Evolutionary conservation across 2,888 invertebrate genomes (phyloP).

Genomic region (Pseudanteris insignis): DNA sequence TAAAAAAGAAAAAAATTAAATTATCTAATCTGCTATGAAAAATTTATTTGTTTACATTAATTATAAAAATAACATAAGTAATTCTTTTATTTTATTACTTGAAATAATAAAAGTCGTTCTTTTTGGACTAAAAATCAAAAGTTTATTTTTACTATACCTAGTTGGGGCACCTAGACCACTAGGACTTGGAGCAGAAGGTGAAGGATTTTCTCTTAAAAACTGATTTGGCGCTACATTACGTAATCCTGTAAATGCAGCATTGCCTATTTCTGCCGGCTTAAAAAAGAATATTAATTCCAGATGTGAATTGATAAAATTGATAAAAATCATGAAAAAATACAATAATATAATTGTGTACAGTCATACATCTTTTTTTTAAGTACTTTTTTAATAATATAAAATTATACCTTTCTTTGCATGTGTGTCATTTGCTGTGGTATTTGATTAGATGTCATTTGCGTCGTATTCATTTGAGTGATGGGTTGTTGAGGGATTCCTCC

Average conservation of each 20-base stretch:
- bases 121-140: too few species aligned
- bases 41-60: too few species aligned
- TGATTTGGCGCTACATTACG: constrained; percentile 78
- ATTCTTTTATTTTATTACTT: too few species aligned
- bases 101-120: not conserved
- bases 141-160: too few species aligned
- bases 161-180: constrained; percentile 72
- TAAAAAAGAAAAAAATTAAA: too few species aligned
- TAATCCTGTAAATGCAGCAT: constrained; percentile 66
- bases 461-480: constrained; percentile 64
- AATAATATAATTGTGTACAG: not conserved
- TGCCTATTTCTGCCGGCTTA: constrained; percentile 67
- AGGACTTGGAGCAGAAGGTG: constrained; percentile 78
- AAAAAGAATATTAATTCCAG: constrained; percentile 7
- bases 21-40: too few species aligned
- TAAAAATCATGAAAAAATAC: too few species aligned
- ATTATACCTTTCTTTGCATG: constrained; percentile 61
- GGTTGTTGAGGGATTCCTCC: constrained; percentile 57
- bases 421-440: constrained; percentile 68
- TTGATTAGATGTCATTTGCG: constrained; percentile 59
- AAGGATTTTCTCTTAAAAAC: constrained; percentile 82
- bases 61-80: too few species aligned
- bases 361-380: not conserved
- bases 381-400: not conserved
- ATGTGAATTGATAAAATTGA: not conserved